These are phyloP conservation scores for Hemiscyllium ocellatum DNA, from an alignment of 2,113 vertebrate species.

Conservation along the genomic window DNA sequence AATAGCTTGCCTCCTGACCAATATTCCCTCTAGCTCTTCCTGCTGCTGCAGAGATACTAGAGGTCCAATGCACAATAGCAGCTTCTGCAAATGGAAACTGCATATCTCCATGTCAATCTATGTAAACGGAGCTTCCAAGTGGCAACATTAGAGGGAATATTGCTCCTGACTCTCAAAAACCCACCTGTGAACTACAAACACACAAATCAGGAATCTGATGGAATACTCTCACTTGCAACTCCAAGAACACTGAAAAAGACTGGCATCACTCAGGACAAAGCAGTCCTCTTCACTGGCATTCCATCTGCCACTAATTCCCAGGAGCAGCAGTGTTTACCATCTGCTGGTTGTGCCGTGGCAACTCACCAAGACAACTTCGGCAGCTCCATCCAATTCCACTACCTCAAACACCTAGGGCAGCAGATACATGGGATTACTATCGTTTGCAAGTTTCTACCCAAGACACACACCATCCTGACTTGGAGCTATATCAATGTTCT, in stretches of 20 bases:
- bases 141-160: too few relatives aligned
- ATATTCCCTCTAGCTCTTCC: too few relatives aligned
- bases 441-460: background rate
- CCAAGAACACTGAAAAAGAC: background rate
- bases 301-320: background rate
- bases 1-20: too few relatives aligned
- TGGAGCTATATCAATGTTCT: background rate
- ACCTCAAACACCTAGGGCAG: background rate
- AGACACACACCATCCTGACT: background rate
- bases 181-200: background rate
- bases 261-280: background rate
- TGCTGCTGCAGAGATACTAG: too few relatives aligned
- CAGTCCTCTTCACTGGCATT: background rate
- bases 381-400: background rate
- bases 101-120: too few relatives aligned
- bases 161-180: background rate
- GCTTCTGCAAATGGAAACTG: too few relatives aligned
- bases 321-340: background rate
- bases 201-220: background rate
- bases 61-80: too few relatives aligned
- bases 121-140: too few relatives aligned
- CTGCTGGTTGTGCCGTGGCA: background rate
- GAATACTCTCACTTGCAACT: background rate
- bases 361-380: background rate
- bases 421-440: background rate